These are phyloP conservation scores for Aplysia californica DNA, from an alignment of 1,140 invertebrate genomes.

Conservation along the genomic window DNA sequence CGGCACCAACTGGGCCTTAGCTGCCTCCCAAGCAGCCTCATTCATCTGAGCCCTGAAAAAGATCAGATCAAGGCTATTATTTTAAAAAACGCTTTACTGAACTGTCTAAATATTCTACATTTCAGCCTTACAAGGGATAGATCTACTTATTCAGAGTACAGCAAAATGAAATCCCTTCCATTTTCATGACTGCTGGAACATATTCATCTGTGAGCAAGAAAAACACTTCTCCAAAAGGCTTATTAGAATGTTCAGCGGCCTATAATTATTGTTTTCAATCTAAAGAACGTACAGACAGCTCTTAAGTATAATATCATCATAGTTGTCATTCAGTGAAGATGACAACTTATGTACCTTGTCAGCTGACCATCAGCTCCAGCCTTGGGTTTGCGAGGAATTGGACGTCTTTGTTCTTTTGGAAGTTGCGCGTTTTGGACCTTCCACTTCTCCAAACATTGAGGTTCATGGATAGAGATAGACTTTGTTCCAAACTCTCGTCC, in stretches of 20 bases:
- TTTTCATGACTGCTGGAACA: neutral
- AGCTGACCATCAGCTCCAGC: no score
- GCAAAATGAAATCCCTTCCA: neutral
- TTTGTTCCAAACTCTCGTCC: conserved; percentile 63
- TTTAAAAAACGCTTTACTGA: no score
- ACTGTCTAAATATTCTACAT: no score
- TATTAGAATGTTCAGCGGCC: neutral
- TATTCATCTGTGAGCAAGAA: neutral
- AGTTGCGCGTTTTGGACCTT: conserved; percentile 76
- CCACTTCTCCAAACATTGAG: conserved; percentile 82
- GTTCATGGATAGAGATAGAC: conserved; percentile 80
- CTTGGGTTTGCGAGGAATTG: conserved; percentile 74
- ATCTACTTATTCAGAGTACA: no score
- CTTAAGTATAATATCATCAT: neutral
- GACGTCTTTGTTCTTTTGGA: conserved; percentile 72
- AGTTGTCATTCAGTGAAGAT: no score
- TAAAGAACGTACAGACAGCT: neutral
- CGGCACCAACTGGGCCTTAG: conserved; percentile 73
- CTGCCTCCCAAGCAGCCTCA: conserved; percentile 62
- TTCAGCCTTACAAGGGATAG: no score
- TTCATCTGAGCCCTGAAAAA: conserved; percentile 59
- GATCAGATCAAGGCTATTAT: no score
- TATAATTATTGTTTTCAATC: neutral
- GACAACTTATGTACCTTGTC: no score
- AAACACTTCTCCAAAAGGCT: neutral